These are phyloP conservation scores for Drosophila auraria DNA, from an alignment of 1,140 invertebrate genomes.

Conservation along the genomic window DNA sequence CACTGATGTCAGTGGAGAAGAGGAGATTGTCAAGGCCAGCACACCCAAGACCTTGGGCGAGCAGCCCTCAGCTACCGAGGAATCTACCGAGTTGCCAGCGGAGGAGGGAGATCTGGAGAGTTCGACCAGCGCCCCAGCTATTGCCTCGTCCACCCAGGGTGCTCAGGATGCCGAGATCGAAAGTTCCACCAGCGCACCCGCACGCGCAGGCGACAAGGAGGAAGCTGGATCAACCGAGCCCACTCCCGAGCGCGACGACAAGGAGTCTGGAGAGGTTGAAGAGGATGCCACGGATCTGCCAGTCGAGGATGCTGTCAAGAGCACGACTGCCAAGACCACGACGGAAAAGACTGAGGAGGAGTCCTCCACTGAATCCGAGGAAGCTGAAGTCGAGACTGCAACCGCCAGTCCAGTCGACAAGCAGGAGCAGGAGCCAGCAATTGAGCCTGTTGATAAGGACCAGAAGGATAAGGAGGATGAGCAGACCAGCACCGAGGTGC, in stretches of 20 bases:
- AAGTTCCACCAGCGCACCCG: slow-evolving; percentile 29
- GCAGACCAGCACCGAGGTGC: slow-evolving; percentile 38
- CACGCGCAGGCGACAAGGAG: slow-evolving; percentile 37
- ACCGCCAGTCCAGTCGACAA: slow-evolving; percentile 40
- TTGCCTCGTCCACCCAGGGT: slow-evolving; percentile 46
- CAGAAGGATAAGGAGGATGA: slow-evolving; percentile 36
- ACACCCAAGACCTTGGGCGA: slow-evolving; percentile 54
- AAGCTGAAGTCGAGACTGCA: slow-evolving; percentile 38
- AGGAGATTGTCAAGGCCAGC: slow-evolving; percentile 46
- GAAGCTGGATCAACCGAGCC: slow-evolving; percentile 9
- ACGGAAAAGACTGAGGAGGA: slow-evolving; percentile 54
- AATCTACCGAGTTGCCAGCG: slow-evolving; percentile 40
- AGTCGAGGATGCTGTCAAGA: slow-evolving; percentile 17
- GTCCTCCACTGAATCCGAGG: slow-evolving; percentile 41
- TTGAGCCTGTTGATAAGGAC: slow-evolving; percentile 23
- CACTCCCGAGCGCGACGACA: slow-evolving; percentile 36
- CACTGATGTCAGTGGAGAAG: slow-evolving; percentile 22
- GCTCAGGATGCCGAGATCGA: slow-evolving; percentile 23
- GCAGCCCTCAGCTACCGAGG: slow-evolving; percentile 23
- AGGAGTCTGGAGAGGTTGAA: slow-evolving; percentile 24
- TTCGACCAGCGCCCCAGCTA: slow-evolving; percentile 26
- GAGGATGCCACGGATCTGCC: slow-evolving; percentile 40
- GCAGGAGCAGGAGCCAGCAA: slow-evolving; percentile 10
- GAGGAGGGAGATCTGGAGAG: slow-evolving; percentile 29
- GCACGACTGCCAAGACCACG: slow-evolving; percentile 30